phyloP scores from a whole-genome alignment of 2,797 vertebrate genomes.

The Acomys russatus region DNA sequence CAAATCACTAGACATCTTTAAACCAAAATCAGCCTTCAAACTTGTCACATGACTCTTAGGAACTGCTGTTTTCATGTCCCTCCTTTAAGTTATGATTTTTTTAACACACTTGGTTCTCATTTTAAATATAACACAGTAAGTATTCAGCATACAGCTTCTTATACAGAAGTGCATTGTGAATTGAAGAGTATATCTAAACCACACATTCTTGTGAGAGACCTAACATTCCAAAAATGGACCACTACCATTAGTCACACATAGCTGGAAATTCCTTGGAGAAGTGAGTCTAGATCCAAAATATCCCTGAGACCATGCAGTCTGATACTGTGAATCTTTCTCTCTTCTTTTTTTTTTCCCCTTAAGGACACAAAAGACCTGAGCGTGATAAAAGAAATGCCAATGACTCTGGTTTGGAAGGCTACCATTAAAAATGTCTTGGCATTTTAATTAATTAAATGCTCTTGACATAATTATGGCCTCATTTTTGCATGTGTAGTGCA shows the following conservation, averaged over 20 bases:
- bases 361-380: not conserved
- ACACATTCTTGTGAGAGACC: not conserved
- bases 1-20: not conserved
- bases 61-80: not conserved
- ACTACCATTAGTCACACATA: not conserved
- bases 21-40: not conserved
- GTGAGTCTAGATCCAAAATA: not conserved
- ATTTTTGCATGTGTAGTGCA: not conserved
- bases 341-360: not conserved
- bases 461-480: not conserved
- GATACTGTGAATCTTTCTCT: not conserved
- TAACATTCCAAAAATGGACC: not conserved
- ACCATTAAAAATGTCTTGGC: not conserved
- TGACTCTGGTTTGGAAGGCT: not conserved
- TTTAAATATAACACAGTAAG: not conserved
- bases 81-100: not conserved
- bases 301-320: not conserved
- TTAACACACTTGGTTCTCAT: not conserved
- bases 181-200: not conserved
- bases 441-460: not conserved
- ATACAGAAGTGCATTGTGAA: not conserved
- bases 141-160: not conserved
- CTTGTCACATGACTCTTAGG: not conserved
- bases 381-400: not conserved
- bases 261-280: not conserved